phyloP scores from a whole-genome alignment of 1,140 invertebrate genomes.

The Orchesella cincta region DNA sequence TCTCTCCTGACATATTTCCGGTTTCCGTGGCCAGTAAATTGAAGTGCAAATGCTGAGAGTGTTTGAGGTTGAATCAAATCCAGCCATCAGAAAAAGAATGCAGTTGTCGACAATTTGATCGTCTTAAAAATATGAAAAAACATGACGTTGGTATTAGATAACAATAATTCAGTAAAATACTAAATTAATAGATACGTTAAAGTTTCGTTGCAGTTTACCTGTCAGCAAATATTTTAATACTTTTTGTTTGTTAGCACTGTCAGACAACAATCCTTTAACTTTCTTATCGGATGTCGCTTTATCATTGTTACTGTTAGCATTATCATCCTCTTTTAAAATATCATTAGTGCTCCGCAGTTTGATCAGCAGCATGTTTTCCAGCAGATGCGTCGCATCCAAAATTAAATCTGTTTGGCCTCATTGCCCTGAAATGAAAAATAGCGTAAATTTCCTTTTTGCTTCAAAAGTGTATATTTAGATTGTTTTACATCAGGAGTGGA shows the following conservation, averaged over 20 bases:
- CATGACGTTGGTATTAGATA: too few relatives aligned
- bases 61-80: conserved; percentile 48
- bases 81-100: conserved; percentile 49
- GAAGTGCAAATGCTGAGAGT: too few relatives aligned
- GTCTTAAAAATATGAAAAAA: conserved; percentile 33
- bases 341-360: conserved; percentile 33
- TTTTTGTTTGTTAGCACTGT: neutral
- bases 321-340: conserved; percentile 46
- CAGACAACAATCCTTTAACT: neutral
- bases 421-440: conserved; percentile 15
- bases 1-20: too few relatives aligned
- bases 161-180: conserved; percentile 8
- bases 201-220: conserved; percentile 24
- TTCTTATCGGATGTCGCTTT: neutral
- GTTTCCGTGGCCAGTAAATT: too few relatives aligned
- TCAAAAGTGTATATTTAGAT: too few relatives aligned
- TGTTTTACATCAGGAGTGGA: conserved; percentile 10
- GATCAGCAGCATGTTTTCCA: conserved; percentile 36
- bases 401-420: conserved; percentile 39
- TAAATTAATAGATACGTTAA: neutral
- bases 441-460: too few relatives aligned
- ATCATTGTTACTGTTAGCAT: conserved; percentile 9
- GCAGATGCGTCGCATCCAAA: conserved; percentile 46
- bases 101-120: conserved; percentile 47
- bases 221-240: conserved; percentile 39